A percentile compares a stretch with the other conserved stretches of the same genome.
Conservation (phyloP, 2,888 invertebrate genomes). For the Idaea biselata region DNA sequence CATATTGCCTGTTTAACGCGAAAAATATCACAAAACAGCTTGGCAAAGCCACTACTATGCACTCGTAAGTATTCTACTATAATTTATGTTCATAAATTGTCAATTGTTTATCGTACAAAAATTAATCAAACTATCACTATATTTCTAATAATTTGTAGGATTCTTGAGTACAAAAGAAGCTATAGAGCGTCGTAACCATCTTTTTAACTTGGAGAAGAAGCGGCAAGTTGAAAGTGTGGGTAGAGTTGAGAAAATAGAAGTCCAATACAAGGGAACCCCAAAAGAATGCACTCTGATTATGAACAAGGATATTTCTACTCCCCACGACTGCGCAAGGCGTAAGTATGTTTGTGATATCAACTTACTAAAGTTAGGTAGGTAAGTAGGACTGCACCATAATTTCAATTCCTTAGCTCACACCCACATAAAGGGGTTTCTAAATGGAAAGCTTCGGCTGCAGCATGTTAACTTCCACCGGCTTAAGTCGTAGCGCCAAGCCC, state of each 20-base stretch:
- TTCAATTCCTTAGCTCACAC: no score
- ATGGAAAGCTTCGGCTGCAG: no score
- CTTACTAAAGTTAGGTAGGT: no score
- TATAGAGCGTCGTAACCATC: conserved; percentile 80
- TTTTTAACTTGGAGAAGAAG: conserved; percentile 89
- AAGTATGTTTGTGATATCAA: conserved; percentile 45
- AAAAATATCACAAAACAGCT: conserved; percentile 41
- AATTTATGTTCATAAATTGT: conserved; percentile 2
- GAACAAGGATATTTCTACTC: conserved; percentile 96
- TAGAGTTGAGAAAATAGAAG: conserved; percentile 94
- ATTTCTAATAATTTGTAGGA: conserved; percentile 48
- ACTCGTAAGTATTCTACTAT: conserved; percentile 43
- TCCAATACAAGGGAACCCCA: conserved; percentile 88
- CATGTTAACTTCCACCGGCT: no score
- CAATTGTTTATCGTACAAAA: conserved; percentile 2
- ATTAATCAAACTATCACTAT: conserved; percentile 2
- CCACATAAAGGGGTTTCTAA: no score
- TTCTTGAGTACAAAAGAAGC: conserved; percentile 75
- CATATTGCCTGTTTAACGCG: conserved; percentile 46
- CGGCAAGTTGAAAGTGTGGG: conserved; percentile 88
- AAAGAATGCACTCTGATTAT: conserved; percentile 89
- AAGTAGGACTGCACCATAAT: no score
- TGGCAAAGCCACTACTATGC: conserved; percentile 26
- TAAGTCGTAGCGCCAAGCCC: no score
- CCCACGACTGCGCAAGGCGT: conserved; percentile 95